Evolutionary conservation across 2,888 invertebrate species (phyloP).

Genomic region (Drosophila nr. fundita): DNA sequence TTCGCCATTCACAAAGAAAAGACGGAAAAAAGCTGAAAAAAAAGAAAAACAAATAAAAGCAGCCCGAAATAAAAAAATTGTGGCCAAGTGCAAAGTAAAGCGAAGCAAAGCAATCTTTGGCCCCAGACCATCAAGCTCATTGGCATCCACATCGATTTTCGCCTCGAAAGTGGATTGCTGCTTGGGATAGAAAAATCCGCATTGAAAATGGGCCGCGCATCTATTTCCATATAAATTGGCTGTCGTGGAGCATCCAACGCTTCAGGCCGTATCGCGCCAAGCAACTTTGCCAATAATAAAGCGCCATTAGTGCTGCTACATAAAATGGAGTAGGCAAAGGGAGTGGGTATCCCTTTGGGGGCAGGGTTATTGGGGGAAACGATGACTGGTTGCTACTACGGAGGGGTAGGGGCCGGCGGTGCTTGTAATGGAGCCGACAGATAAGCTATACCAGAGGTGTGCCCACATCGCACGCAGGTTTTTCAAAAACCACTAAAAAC

Average conservation of each 20-base stretch:
- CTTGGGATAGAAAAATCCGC: constrained; percentile 55
- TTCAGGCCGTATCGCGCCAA: constrained; percentile 50
- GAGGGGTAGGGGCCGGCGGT: background rate
- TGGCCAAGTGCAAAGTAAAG: constrained; percentile 60
- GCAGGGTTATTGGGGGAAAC: background rate
- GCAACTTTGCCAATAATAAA: constrained; percentile 81
- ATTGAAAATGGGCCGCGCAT: constrained; percentile 77
- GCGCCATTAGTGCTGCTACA: constrained; percentile 82
- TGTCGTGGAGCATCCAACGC: constrained; percentile 62
- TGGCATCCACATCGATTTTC: constrained; percentile 67
- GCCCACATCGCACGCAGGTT: constrained; percentile 28
- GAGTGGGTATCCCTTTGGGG: constrained; percentile 21
- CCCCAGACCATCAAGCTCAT: constrained; percentile 30
- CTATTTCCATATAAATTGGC: constrained; percentile 82
- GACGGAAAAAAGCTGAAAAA: background rate
- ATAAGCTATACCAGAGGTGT: constrained; percentile 50
- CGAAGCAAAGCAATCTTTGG: constrained; percentile 63
- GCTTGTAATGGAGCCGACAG: constrained; percentile 19
- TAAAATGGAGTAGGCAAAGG: constrained; percentile 58
- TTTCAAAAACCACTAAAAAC: constrained; percentile 15
- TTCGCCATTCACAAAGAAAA: constrained; percentile 40
- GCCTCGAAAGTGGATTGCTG: constrained; percentile 48
- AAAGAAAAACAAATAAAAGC: constrained; percentile 7
- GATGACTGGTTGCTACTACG: background rate
- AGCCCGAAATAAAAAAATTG: constrained; percentile 17